These are phyloP conservation scores for Phengaris alcon DNA, from an alignment of 2,888 invertebrate species.

Conservation along the genomic window DNA sequence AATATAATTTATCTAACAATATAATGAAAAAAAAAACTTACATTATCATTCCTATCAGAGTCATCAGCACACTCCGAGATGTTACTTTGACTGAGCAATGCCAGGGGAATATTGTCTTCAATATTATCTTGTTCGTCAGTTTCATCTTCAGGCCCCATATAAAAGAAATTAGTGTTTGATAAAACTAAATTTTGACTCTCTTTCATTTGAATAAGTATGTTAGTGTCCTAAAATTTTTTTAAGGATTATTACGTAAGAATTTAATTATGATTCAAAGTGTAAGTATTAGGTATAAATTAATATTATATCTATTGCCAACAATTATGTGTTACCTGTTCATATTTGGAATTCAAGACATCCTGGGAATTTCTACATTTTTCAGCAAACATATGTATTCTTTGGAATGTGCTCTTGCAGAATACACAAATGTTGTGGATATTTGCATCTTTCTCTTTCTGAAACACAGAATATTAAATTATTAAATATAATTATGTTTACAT, in stretches of 20 bases:
- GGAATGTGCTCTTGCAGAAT: conserved; percentile 49
- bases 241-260: not conserved
- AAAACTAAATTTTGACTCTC: not conserved
- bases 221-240: conserved; percentile 24
- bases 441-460: conserved; percentile 42
- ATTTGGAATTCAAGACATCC: conserved; percentile 3
- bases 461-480: conserved; percentile 5
- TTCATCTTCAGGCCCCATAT: conserved; percentile 27
- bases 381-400: conserved; percentile 48
- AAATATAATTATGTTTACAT: too few species aligned
- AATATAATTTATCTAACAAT: too few species aligned
- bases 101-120: conserved; percentile 43
- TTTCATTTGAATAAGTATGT: not conserved
- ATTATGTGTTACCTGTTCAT: too few species aligned
- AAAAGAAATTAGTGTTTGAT: conserved; percentile 28
- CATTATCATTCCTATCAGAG: conserved; percentile 34
- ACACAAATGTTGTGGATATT: conserved; percentile 47
- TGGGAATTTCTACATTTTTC: conserved; percentile 45
- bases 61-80: conserved; percentile 29
- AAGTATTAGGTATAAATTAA: too few species aligned
- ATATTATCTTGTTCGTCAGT: conserved; percentile 33
- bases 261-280: not conserved
- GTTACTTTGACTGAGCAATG: conserved; percentile 37
- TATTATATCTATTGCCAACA: too few species aligned
- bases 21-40: conserved; percentile 6